Conservation (phyloP, 1,140 invertebrate species). For the Chrysomallon squamiferum region DNA sequence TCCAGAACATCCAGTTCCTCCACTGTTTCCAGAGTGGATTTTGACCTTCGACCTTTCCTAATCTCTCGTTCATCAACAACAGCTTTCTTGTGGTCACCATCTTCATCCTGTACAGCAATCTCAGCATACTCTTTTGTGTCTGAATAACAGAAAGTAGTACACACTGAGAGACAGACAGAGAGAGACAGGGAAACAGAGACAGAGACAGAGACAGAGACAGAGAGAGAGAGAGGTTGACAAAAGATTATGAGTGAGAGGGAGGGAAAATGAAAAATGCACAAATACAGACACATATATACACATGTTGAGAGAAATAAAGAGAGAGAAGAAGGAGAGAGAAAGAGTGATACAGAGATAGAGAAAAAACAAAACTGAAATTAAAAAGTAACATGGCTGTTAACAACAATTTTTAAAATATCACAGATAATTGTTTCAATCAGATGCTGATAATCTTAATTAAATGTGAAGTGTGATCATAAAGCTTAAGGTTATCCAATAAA, state of each 20-base stretch:
- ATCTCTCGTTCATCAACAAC: constrained; percentile 25
- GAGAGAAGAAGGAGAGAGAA: no score
- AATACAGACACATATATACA: no score
- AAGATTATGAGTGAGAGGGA: constrained; percentile 1
- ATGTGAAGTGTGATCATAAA: no score
- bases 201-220: not conserved
- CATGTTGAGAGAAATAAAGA: no score
- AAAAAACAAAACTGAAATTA: no score
- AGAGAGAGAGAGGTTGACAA: constrained; percentile 8
- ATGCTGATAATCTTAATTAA: no score
- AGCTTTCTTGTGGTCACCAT: constrained; percentile 27
- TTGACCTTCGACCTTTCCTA: constrained; percentile 20
- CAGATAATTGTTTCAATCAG: no score
- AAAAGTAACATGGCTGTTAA: no score
- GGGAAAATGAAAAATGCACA: constrained; percentile 1
- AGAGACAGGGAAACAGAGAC: not conserved
- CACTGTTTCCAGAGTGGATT: constrained; percentile 42
- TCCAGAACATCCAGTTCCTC: constrained; percentile 30
- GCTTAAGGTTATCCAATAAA: no score
- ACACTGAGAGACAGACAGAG: not conserved
- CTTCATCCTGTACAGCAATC: constrained; percentile 40
- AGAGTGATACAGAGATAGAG: no score
- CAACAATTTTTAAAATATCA: no score
- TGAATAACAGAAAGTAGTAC: no score
- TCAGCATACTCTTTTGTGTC: constrained; percentile 31